These are phyloP conservation scores for Drosophila emarginata DNA, from an alignment of 2,888 invertebrate species.

Conservation along the genomic window DNA sequence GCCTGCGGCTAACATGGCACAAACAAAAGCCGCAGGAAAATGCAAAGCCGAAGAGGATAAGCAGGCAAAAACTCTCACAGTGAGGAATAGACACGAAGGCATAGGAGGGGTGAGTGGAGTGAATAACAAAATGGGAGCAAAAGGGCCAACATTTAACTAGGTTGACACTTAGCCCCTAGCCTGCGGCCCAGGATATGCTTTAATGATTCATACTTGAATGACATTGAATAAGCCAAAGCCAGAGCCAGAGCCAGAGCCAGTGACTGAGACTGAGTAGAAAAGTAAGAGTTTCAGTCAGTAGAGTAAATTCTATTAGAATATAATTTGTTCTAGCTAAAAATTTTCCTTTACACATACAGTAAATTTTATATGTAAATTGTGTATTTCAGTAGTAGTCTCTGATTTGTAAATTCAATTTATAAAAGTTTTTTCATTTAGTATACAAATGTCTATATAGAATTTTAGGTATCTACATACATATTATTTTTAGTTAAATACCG, in stretches of 20 bases:
- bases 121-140: conserved; percentile 7
- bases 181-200: conserved; percentile 39
- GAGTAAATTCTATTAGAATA: background rate
- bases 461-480: background rate
- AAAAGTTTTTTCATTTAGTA: background rate
- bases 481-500: background rate
- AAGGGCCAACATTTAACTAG: conserved; percentile 35
- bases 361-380: background rate
- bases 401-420: background rate
- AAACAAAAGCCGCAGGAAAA: conserved; percentile 13
- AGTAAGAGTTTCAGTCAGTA: background rate
- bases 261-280: background rate
- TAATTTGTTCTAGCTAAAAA: background rate
- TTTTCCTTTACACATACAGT: background rate
- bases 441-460: too few relatives aligned
- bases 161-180: conserved; percentile 38
- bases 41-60: conserved; percentile 4
- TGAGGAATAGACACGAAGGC: background rate
- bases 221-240: background rate
- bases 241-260: background rate
- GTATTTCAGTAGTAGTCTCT: background rate
- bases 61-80: background rate
- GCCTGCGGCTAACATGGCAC: conserved; percentile 9
- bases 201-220: conserved; percentile 30
- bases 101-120: background rate